phyloP scores from a whole-genome alignment of 2,797 vertebrate species.

The Glyptemys insculpta region DNA sequence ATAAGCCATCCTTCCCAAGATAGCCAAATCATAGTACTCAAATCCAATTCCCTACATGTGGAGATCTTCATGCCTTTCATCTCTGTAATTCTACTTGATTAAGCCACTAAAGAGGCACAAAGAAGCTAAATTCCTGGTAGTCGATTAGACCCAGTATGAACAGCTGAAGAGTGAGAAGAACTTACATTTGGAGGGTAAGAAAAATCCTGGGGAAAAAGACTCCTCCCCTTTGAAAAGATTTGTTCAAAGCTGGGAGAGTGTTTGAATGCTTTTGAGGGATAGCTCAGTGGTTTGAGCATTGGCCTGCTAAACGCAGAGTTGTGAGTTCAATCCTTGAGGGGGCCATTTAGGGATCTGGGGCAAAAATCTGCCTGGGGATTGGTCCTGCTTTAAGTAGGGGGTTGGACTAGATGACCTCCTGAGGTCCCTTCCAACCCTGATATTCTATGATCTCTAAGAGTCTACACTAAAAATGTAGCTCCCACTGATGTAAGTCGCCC shows the following conservation, averaged over 20 bases:
- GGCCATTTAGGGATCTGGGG: no score
- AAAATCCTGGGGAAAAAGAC: not conserved
- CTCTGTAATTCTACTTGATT: not conserved
- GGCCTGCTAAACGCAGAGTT: no score
- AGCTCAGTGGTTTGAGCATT: no score
- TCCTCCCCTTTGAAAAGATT: not conserved
- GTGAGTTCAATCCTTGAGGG: no score
- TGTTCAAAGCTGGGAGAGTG: not conserved
- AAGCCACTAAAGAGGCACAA: not conserved
- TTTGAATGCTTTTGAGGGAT: not conserved
- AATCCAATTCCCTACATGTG: not conserved
- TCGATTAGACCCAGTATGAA: not conserved
- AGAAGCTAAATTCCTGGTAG: not conserved
- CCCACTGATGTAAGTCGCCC: not conserved
- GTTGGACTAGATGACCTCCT: no score
- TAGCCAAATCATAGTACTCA: not conserved
- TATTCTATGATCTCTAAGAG: no score
- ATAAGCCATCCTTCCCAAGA: not conserved
- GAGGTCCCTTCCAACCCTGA: no score
- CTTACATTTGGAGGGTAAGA: not conserved
- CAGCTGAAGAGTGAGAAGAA: not conserved
- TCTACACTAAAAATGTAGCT: not conserved
- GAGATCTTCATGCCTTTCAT: not conserved
- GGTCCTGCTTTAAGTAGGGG: no score
- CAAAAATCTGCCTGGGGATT: no score